A percentile compares a stretch with the other conserved stretches of the same genome.
phyloP scores from a whole-genome alignment of 2,797 vertebrate species.

The Rhabdophis nuchalis region DNA sequence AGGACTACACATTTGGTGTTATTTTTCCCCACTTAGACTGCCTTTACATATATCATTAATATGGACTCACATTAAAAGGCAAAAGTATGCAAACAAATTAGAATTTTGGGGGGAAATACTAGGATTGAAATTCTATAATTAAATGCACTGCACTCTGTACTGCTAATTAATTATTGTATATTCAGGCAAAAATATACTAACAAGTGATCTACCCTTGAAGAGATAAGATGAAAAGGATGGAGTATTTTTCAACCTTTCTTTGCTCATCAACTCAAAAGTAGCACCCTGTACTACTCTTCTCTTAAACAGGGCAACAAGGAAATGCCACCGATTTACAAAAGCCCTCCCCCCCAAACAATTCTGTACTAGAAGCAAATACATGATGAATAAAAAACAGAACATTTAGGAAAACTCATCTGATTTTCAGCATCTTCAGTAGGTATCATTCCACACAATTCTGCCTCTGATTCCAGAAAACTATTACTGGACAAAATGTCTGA shows the following conservation, averaged over 20 bases:
- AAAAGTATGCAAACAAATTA: not conserved
- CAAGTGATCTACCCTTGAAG: not conserved
- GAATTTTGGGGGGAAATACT: not conserved
- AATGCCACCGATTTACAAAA: not conserved
- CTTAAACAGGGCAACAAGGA: not conserved
- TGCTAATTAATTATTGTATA: not conserved
- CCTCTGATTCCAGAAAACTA: not conserved
- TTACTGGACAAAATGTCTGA: not conserved
- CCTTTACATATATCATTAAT: not conserved
- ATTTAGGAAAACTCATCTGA: not conserved
- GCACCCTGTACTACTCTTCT: not conserved
- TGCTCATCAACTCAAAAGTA: not conserved
- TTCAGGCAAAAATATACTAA: not conserved
- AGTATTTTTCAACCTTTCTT: not conserved
- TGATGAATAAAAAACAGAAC: not conserved
- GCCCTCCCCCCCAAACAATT: not conserved
- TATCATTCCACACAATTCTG: not conserved
- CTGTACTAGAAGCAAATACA: not conserved
- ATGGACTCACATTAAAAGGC: not conserved
- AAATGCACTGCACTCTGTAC: not conserved
- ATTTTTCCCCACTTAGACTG: not conserved
- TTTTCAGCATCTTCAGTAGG: not conserved
- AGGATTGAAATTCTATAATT: not conserved
- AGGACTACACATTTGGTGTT: not conserved
- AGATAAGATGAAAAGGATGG: not conserved